These are phyloP conservation scores for Nibea coibor DNA, from an alignment of 2,113 vertebrate genomes.

Conservation along the genomic window DNA sequence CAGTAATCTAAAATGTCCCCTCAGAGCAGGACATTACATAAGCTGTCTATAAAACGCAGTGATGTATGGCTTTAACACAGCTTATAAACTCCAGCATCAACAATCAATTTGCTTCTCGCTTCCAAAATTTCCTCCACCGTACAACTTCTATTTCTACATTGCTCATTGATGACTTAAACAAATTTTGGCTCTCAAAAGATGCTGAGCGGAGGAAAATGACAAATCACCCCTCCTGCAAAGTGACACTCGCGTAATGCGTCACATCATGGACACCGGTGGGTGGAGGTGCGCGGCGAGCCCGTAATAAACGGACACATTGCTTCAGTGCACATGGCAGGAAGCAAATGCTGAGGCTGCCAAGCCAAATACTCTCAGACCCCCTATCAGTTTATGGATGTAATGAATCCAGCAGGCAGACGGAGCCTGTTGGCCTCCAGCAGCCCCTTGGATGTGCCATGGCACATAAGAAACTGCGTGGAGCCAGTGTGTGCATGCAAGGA, in stretches of 20 bases:
- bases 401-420: conserved; percentile 59
- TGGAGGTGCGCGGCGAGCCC: conserved; percentile 31
- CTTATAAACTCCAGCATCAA: conserved; percentile 40
- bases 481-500: not conserved
- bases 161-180: conserved; percentile 50
- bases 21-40: conserved; percentile 46
- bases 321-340: conserved; percentile 70
- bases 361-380: conserved; percentile 61
- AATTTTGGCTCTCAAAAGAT: conserved; percentile 44
- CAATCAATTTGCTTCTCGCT: conserved; percentile 24
- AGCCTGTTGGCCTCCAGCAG: conserved; percentile 54
- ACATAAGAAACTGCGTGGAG: conserved; percentile 31
- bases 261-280: conserved; percentile 32
- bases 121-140: conserved; percentile 12
- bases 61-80: conserved; percentile 24
- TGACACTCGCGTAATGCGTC: conserved; percentile 36
- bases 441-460: conserved; percentile 42
- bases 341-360: conserved; percentile 58
- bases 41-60: conserved; percentile 28
- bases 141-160: conserved; percentile 25
- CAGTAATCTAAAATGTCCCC: conserved; percentile 42
- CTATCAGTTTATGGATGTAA: conserved; percentile 70
- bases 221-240: conserved; percentile 24
- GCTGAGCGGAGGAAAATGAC: conserved; percentile 46
- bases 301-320: conserved; percentile 60